Conservation (phyloP, 2,888 invertebrate species). For the Dioctria linearis region DNA sequence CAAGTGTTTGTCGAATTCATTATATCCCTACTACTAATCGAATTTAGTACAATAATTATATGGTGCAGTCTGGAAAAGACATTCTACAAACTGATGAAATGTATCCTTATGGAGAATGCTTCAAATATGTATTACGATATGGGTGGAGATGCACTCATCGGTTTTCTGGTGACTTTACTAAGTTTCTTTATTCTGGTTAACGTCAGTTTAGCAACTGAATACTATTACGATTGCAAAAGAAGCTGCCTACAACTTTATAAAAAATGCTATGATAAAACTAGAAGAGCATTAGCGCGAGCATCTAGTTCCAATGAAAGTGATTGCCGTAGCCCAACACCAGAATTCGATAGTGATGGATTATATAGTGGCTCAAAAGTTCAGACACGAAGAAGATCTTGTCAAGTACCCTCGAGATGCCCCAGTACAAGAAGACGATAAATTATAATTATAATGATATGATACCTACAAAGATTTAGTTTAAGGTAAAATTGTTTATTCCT, state of each 20-base stretch:
- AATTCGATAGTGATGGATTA: slow-evolving; percentile 19
- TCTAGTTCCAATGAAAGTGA: neutral
- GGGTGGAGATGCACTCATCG: slow-evolving; percentile 58
- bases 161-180: slow-evolving; percentile 48
- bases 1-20: slow-evolving; percentile 55
- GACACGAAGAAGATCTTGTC: slow-evolving; percentile 7
- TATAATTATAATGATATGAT: neutral
- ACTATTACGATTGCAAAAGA: neutral
- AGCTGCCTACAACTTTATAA: neutral
- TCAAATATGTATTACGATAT: slow-evolving; percentile 58
- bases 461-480: neutral
- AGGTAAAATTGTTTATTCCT: neutral
- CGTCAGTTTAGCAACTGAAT: slow-evolving; percentile 8
- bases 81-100: slow-evolving; percentile 55
- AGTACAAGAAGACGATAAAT: slow-evolving; percentile 7
- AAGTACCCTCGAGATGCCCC: neutral
- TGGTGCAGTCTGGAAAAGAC: slow-evolving; percentile 56
- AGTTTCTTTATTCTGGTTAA: slow-evolving; percentile 55
- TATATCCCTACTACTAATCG: slow-evolving; percentile 54
- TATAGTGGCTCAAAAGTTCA: neutral
- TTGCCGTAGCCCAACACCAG: neutral
- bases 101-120: slow-evolving; percentile 50
- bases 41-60: slow-evolving; percentile 55
- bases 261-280: slow-evolving; percentile 1
- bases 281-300: neutral